These are phyloP conservation scores for Pseudochirops corinnae DNA, from an alignment of 2,797 vertebrate genomes.

Conservation along the genomic window DNA sequence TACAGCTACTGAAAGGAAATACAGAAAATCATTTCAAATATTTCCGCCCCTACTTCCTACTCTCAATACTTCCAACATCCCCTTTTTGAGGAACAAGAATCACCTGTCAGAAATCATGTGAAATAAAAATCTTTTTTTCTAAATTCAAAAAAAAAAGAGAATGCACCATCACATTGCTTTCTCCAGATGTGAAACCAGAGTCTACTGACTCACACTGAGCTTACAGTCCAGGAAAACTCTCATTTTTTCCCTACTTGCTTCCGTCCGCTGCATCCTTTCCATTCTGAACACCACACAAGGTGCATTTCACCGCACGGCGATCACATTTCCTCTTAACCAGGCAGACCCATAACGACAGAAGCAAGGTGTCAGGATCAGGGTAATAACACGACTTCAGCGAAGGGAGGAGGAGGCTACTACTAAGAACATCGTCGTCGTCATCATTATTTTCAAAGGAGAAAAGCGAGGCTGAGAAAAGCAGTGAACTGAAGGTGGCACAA, in stretches of 20 bases:
- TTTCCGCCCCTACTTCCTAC: slow-evolving; percentile 34
- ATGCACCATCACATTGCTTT: background rate
- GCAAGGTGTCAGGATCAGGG: no score
- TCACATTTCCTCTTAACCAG: no score
- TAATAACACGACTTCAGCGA: background rate
- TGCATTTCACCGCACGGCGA: background rate
- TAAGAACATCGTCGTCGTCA: background rate
- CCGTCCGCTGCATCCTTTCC: background rate
- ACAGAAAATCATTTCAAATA: slow-evolving; percentile 43
- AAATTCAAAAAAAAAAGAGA: no score
- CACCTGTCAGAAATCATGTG: no score
- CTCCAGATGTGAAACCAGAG: background rate
- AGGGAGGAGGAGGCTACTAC: background rate
- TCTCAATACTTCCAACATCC: background rate
- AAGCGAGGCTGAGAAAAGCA: background rate
- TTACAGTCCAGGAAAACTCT: background rate
- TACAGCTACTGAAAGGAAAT: slow-evolving; percentile 48
- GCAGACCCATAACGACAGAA: no score
- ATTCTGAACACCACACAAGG: background rate
- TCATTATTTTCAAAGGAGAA: background rate
- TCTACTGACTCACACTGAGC: background rate
- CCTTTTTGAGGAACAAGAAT: background rate
- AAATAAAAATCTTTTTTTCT: no score
- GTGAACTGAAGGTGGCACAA: background rate
- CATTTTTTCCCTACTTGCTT: background rate